phyloP scores from a whole-genome alignment of 2,888 invertebrate genomes.

The Salpingus planirostris region DNA sequence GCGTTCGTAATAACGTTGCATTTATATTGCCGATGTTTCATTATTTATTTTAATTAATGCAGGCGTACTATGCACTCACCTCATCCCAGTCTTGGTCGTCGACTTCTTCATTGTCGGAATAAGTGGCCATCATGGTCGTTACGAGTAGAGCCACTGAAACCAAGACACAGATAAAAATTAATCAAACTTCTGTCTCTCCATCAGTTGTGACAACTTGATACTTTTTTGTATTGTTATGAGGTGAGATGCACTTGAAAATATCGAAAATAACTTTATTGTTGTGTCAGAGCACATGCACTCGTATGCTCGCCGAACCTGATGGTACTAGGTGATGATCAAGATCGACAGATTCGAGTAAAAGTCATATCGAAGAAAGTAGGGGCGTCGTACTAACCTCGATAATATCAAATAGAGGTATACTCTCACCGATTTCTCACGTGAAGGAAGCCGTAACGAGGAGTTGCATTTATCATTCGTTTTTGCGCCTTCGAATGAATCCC shows the following conservation, averaged over 20 bases:
- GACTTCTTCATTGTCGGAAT: slow-evolving; percentile 19
- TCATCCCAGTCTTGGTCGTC: slow-evolving; percentile 25
- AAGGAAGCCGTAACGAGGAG: too few relatives aligned
- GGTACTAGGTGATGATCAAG: slow-evolving; percentile 7
- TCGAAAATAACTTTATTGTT: not conserved
- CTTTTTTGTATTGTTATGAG: too few relatives aligned
- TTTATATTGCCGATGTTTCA: too few relatives aligned
- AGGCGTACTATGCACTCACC: too few relatives aligned
- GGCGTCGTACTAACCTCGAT: slow-evolving; percentile 11
- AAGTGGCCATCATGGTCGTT: slow-evolving; percentile 20
- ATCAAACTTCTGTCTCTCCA: too few relatives aligned
- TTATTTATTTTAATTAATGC: too few relatives aligned
- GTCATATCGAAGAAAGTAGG: slow-evolving; percentile 6
- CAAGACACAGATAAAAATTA: slow-evolving; percentile 4
- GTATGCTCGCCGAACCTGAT: too few relatives aligned
- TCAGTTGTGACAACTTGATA: too few relatives aligned
- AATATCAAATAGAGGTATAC: too few relatives aligned
- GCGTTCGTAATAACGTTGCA: too few relatives aligned
- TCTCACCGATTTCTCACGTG: slow-evolving; percentile 7
- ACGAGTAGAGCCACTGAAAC: slow-evolving; percentile 20
- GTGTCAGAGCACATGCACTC: slow-evolving; percentile 9
- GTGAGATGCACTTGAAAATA: not conserved
- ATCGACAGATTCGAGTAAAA: slow-evolving; percentile 12
- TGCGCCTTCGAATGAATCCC: too few relatives aligned
- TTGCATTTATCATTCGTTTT: too few relatives aligned